Percentiles rank a stretch among this genome's conserved stretches.
These are phyloP conservation scores for Notarius quadriscutis DNA, from an alignment of 2,113 vertebrate genomes.

Conservation along the genomic window DNA sequence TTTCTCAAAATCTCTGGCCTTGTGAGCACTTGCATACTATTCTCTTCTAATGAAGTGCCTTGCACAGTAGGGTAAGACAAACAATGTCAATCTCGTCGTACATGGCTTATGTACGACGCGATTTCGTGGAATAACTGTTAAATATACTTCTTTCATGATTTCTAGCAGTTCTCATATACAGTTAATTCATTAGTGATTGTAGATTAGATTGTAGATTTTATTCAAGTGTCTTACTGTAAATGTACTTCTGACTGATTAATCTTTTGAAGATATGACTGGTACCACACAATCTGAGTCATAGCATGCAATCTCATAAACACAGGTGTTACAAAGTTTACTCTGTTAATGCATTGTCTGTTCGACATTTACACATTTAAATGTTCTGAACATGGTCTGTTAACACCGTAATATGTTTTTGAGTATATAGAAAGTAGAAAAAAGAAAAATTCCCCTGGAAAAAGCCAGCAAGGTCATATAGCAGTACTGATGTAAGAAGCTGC, in stretches of 20 bases:
- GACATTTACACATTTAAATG: not conserved
- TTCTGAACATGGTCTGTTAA: not conserved
- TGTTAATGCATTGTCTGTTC: not conserved
- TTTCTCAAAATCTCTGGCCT: no score
- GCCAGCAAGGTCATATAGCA: slow-evolving; percentile 30
- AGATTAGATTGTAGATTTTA: not conserved
- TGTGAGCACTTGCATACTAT: no score
- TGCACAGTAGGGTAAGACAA: no score
- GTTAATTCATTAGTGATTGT: not conserved
- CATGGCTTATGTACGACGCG: no score
- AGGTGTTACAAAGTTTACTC: not conserved
- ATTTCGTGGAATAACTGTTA: no score
- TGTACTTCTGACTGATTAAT: not conserved
- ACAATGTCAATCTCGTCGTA: no score
- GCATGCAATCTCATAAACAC: not conserved
- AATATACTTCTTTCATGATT: not conserved
- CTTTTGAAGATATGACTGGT: not conserved
- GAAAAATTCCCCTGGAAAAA: slow-evolving; percentile 30
- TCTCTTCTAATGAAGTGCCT: no score
- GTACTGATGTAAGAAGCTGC: slow-evolving; percentile 27
- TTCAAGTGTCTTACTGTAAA: not conserved
- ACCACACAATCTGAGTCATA: not conserved
- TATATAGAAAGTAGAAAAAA: not conserved
- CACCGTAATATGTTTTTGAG: not conserved
- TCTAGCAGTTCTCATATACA: not conserved